Conservation (phyloP, 2,888 invertebrate species). For the Thymelicus acteon region DNA sequence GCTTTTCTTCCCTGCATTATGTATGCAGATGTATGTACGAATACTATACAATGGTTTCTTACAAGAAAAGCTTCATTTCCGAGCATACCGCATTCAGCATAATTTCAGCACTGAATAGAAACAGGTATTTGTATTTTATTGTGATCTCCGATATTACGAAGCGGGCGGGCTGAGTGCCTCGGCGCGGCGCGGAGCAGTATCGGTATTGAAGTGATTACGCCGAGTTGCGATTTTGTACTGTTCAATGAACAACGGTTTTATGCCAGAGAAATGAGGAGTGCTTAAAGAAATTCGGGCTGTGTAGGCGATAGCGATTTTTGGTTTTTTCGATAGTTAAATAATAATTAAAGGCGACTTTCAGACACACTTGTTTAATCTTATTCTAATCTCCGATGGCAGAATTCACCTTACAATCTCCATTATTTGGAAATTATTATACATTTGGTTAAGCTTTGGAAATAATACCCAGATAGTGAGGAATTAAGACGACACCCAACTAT, state of each 20-base stretch:
- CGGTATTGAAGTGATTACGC: conserved; percentile 5
- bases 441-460: no score
- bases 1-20: background rate
- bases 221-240: conserved; percentile 2
- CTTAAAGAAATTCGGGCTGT: background rate
- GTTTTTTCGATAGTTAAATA: no score
- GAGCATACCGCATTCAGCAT: background rate
- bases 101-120: conserved; percentile 3
- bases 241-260: background rate
- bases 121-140: conserved; percentile 7
- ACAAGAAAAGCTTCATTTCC: conserved; percentile 4
- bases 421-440: no score
- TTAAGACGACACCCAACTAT: no score
- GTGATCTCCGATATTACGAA: conserved; percentile 1
- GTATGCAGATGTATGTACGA: background rate
- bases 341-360: no score
- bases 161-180: background rate
- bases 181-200: background rate
- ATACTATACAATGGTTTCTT: background rate
- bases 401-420: no score
- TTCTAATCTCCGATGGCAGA: no score
- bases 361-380: no score
- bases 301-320: background rate
- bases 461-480: no score
- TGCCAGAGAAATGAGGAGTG: no score